phyloP scores from a whole-genome alignment of 2,888 invertebrate genomes.

The Lordiphosa andalusiaca region DNA sequence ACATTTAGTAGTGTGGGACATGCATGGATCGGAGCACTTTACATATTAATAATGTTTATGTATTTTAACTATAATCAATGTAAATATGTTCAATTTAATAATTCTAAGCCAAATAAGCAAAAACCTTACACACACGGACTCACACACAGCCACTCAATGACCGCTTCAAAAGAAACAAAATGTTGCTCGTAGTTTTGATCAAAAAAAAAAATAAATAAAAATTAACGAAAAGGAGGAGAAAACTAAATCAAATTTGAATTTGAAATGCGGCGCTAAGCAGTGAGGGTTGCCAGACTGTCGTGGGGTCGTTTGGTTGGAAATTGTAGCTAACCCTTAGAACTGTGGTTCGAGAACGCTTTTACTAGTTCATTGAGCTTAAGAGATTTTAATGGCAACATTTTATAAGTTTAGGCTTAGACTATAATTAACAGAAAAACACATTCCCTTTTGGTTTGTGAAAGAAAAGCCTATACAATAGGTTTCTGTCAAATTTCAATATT shows the following conservation, averaged over 20 bases:
- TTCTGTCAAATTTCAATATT: too few species aligned
- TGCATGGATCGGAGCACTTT: constrained; percentile 43
- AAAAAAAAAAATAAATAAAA: constrained; percentile 25
- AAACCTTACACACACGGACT: constrained; percentile 16
- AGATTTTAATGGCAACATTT: too few species aligned
- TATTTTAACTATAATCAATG: constrained; percentile 52
- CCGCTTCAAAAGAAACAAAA: constrained; percentile 45
- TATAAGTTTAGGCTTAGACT: too few species aligned
- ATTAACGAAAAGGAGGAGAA: constrained; percentile 10
- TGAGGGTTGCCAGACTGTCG: too few species aligned
- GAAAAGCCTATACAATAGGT: too few species aligned
- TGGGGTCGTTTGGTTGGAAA: too few species aligned
- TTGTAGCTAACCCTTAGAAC: too few species aligned
- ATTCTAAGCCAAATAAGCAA: constrained; percentile 56
- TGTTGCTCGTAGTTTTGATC: constrained; percentile 26
- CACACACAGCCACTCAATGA: constrained; percentile 25
- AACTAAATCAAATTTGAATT: not conserved
- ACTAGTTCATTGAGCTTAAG: too few species aligned
- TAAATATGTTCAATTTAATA: constrained; percentile 58
- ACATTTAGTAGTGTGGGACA: constrained; percentile 59
- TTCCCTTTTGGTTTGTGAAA: too few species aligned
- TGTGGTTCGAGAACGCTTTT: too few species aligned
- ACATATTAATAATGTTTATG: constrained; percentile 46
- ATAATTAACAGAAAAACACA: too few species aligned
- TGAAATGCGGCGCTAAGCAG: too few species aligned